Base-by-base conservation (phyloP, 2,888 invertebrate species). In the Plagodis pulveraria region DNA sequence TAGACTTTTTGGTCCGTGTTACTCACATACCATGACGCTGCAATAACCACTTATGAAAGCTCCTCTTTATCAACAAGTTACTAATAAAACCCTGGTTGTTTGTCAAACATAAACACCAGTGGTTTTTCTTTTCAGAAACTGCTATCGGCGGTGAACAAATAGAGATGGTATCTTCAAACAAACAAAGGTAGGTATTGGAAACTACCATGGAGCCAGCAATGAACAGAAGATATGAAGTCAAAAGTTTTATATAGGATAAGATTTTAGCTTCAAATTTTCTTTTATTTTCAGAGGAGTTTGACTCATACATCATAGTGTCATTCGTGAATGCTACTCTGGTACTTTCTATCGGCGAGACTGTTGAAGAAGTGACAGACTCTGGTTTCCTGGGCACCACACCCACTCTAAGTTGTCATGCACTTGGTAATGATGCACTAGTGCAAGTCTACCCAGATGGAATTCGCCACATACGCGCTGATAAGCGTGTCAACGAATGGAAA, bases 321-420 rank as follows among this genome's bases (percentile, higher is more conserved):
- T 99, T 99, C 96, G 97, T 99, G 67, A 95, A 95, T 76, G 99
- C 99, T 73, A 99, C 99, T 11, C 95, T 99, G 80, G 99, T 99
- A 68, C 94, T 99, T 78, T 99, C 99, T 75, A 99, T 99, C 84
- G 99, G 99, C 72, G 99, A 99, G 90, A 99, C 99, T 10, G 99
- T 99, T n/a, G 99, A 99, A 90, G 99, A 99, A 96, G 99, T 99
- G 33, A 99, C 99, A 0, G 99, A 99, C 89, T 99, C 99, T 65
- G 99, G 99, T 46, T 99, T 99, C 87, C 94, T 99, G 77, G 99
- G 99, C 62, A 99, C 99, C 0, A 99, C 99, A 0, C 99, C 99
- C 0, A 99, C 99, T 0, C 93, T 99, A n/a, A 97, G 98, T 66
- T 99, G 99, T 89, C 98, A 99, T 8, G 98, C 99, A 40, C 94